A percentile compares a stretch with the other conserved stretches of the same genome.
phyloP scores from a whole-genome alignment of 2,888 invertebrate species.

The Halictus quadricinctus region DNA sequence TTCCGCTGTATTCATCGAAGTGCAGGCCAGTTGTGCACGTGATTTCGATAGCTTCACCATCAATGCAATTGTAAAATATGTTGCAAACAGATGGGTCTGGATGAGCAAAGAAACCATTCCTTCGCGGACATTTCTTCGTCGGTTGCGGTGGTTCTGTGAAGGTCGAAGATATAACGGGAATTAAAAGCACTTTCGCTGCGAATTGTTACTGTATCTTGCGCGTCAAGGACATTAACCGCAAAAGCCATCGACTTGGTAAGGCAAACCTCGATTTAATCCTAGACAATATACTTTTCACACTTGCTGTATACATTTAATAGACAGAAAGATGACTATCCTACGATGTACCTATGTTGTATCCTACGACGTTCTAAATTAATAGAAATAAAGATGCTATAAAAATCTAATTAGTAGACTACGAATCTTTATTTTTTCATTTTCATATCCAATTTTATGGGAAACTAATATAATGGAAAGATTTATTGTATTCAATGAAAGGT shows the following conservation, averaged over 20 bases:
- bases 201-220: conserved; percentile 46
- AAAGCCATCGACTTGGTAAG: conserved; percentile 48
- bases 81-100: conserved; percentile 92
- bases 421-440: too few relatives aligned
- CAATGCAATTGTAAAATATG: conserved; percentile 94
- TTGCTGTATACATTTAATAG: not conserved
- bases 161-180: conserved; percentile 26
- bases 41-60: conserved; percentile 90
- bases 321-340: too few relatives aligned
- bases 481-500: too few relatives aligned
- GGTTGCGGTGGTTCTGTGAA: conserved; percentile 89
- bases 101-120: conserved; percentile 96
- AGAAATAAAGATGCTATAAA: not conserved
- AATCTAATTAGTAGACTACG: not conserved
- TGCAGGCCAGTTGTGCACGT: conserved; percentile 94
- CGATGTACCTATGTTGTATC: too few relatives aligned
- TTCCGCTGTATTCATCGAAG: conserved; percentile 94
- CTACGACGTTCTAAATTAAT: not conserved
- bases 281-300: not conserved
- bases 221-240: conserved; percentile 60
- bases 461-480: too few relatives aligned
- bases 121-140: conserved; percentile 89
- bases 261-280: conserved; percentile 16
- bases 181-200: conserved; percentile 36
- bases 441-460: too few relatives aligned